Base-by-base conservation (phyloP, 2,797 vertebrate species). In the Lycodopsis pacificus region DNA sequence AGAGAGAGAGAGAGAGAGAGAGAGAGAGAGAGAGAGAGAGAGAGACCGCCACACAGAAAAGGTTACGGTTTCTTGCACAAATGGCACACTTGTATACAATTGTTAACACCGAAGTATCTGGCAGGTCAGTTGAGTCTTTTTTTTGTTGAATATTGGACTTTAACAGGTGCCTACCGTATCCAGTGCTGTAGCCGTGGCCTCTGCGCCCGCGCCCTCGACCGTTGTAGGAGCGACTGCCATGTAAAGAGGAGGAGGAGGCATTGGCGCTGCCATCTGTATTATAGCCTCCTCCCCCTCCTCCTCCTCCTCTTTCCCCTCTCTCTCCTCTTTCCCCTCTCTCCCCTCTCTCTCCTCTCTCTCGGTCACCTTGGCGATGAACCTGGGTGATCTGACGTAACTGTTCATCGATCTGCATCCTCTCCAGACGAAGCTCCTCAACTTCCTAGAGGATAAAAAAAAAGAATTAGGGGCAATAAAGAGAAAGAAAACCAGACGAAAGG, bases 341-440 rank as follows among this genome's bases (percentile, higher is more conserved):
- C 93, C 96, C 82, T 19, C 84, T 73, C 27, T 87, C 85, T 7
- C 89, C 82, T 89, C 96, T 96, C 49, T 98, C 98, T 65, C 88
- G 68, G 84, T 93, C 92, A 66, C 91, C 93, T 56, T 97, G 95
- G 77, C 98, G 95, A 93, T 98, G 97, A 80, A 97, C 97, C 96
- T 98, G 96, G 80, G 96, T 98, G 58, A 99, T 96, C 94, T 99
- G 97, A 79, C 98, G 96, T 34, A 99, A 88, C 68, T 99, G 98
- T 51, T 99, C 98, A 17, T 99, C 98, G 17, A 99, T 99, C 91
- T 99, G 97, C 83, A 99, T 95, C 76, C 98, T 95, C 91, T 99
- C 98, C 94, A 99, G 88, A 71, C 98, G 95, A 86, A 99, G 95
- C 44, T 99, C 96, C 85, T 99, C 98, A 38, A 99, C 97, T 92